Evolutionary conservation across 1,140 invertebrate genomes (phyloP).

Genomic region (Drosophila virilis): DNA sequence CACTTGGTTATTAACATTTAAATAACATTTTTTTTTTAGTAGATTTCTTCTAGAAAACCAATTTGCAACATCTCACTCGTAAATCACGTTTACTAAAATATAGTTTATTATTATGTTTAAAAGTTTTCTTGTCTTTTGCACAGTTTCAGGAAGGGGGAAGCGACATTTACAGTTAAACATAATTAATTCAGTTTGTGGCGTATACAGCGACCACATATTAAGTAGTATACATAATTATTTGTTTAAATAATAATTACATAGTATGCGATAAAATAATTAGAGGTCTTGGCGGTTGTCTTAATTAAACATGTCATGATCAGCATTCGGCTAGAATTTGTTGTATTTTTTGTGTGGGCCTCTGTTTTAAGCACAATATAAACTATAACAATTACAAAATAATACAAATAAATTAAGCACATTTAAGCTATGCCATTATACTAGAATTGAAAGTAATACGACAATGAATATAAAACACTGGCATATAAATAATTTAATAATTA

Average conservation of each 20-base stretch:
- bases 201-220: slow-evolving; percentile 9
- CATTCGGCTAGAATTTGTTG: slow-evolving; percentile 3
- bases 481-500: slow-evolving; percentile 31
- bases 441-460: slow-evolving; percentile 26
- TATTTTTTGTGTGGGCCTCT: slow-evolving; percentile 5
- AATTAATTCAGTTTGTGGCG: slow-evolving; percentile 25
- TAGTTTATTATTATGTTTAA: slow-evolving; percentile 57
- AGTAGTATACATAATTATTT: slow-evolving; percentile 25
- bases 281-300: slow-evolving; percentile 72
- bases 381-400: slow-evolving; percentile 46
- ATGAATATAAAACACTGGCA: slow-evolving; percentile 22
- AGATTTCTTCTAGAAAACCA: too few species aligned
- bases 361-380: slow-evolving; percentile 12
- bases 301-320: slow-evolving; percentile 33
- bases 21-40: too few species aligned
- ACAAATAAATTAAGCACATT: slow-evolving; percentile 53
- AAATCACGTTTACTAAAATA: slow-evolving; percentile 30
- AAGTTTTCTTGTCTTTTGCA: slow-evolving; percentile 47
- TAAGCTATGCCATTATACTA: slow-evolving; percentile 54
- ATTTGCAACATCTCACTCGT: too few species aligned
- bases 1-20: not conserved
- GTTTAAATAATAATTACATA: slow-evolving; percentile 58
- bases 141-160: slow-evolving; percentile 34
- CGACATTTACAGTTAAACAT: slow-evolving; percentile 35
- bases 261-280: slow-evolving; percentile 68